Conservation (phyloP, 2,797 vertebrate genomes). For the Lophotriccus pileatus region DNA sequence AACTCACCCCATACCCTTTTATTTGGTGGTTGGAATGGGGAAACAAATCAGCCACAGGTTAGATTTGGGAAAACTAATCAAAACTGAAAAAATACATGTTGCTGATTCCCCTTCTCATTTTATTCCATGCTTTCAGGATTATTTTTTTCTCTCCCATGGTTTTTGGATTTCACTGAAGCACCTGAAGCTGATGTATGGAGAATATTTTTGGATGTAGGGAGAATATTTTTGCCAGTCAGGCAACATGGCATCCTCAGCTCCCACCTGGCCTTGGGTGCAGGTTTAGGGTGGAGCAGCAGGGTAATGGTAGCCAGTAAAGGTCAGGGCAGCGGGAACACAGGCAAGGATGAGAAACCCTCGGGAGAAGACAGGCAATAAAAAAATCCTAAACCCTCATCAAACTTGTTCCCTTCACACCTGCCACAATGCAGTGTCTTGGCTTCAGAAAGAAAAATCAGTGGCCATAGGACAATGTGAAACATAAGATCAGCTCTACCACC, state of each 20-base stretch:
- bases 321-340: neutral
- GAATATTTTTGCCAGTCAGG: neutral
- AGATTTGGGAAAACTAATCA: neutral
- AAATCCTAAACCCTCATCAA: neutral
- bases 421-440: accelerated
- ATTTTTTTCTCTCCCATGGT: neutral
- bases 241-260: neutral
- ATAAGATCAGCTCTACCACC: accelerated
- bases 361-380: neutral
- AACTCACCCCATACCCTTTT: neutral
- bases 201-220: neutral
- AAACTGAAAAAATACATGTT: neutral
- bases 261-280: accelerated
- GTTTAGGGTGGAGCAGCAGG: neutral
- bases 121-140: neutral
- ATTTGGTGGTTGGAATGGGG: neutral
- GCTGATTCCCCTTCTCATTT: neutral
- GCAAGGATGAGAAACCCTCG: neutral
- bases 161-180: neutral
- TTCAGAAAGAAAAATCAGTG: neutral
- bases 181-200: neutral
- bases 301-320: neutral
- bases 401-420: neutral
- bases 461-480: neutral
- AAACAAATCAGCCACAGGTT: accelerated